Evolutionary conservation across 2,113 vertebrate species (phyloP).

Genomic region (Noctilio leporinus): DNA sequence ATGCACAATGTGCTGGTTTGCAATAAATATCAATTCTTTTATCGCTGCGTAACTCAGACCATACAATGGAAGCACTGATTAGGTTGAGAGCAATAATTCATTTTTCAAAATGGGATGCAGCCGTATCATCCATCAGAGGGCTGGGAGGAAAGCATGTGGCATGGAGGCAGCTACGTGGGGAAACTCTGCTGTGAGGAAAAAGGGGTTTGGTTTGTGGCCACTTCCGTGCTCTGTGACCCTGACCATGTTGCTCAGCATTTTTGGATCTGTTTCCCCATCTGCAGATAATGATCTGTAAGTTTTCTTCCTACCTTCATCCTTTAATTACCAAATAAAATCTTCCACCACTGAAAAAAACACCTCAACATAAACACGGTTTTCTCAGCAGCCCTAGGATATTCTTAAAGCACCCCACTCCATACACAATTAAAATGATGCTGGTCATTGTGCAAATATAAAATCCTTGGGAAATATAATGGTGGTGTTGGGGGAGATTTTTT

Average conservation of each 20-base stretch:
- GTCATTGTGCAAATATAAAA: neutral
- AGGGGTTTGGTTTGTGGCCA: neutral
- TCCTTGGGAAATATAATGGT: too few relatives aligned
- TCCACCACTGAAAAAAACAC: accelerated
- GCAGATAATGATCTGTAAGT: accelerated
- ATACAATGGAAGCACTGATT: neutral
- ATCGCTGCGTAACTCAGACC: neutral
- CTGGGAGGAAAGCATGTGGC: accelerated
- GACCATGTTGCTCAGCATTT: accelerated
- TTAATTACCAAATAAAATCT: neutral
- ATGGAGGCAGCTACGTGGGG: accelerated
- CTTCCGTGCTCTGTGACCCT: neutral
- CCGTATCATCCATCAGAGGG: accelerated
- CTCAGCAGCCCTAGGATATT: neutral
- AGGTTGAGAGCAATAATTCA: neutral
- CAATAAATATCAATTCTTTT: accelerated
- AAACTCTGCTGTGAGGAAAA: accelerated
- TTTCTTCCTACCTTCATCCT: neutral
- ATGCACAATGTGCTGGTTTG: neutral
- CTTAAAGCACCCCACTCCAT: neutral
- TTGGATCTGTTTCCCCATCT: neutral
- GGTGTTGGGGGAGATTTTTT: neutral
- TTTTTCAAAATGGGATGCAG: neutral
- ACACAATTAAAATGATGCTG: neutral
- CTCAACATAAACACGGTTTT: accelerated